Conservation (phyloP, 2,888 invertebrate genomes). For the Harmothoe impar region DNA sequence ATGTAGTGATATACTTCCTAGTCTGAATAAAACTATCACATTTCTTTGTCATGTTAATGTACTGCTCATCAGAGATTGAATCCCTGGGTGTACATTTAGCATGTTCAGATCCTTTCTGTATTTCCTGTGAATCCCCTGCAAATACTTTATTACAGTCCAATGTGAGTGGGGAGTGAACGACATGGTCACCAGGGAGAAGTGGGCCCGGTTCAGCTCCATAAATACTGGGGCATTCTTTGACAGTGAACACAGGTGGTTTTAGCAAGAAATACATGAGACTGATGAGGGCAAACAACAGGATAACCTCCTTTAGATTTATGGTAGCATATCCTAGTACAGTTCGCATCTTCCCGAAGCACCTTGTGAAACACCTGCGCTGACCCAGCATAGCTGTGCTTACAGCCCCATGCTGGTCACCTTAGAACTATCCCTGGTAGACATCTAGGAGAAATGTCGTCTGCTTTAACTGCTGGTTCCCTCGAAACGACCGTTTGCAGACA, state of each 20-base stretch:
- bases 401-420: too few species aligned
- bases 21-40: conserved; percentile 61
- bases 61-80: conserved; percentile 14
- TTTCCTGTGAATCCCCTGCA: conserved; percentile 37
- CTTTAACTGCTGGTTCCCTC: too few species aligned
- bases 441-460: too few species aligned
- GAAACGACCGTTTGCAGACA: too few species aligned
- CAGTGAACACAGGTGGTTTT: neutral
- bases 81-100: neutral
- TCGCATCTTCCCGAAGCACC: too few species aligned
- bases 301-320: neutral
- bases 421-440: too few species aligned
- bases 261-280: neutral
- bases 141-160: conserved; percentile 63
- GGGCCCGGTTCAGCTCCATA: neutral
- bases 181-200: neutral
- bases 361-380: too few species aligned
- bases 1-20: conserved; percentile 56
- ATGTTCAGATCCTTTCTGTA: conserved; percentile 3
- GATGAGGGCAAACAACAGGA: neutral
- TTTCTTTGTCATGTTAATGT: conserved; percentile 44
- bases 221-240: neutral
- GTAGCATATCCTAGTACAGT: neutral
- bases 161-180: neutral
- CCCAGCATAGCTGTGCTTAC: too few species aligned